Conservation (phyloP, 2,888 invertebrate species). For the Pterostichus madidus region DNA sequence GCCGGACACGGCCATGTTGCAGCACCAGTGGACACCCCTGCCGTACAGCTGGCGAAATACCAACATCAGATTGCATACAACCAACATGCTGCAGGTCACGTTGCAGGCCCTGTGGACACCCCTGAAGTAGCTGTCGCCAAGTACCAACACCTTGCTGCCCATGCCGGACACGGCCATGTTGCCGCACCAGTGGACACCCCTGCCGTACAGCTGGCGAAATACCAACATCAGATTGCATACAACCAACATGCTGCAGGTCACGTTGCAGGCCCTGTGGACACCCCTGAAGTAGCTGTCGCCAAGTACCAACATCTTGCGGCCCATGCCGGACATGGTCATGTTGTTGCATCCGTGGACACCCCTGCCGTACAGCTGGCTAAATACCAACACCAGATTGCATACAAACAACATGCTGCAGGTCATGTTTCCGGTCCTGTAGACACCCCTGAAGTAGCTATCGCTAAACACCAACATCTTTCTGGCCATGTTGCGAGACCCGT, state of each 20-base stretch:
- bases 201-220: constrained; percentile 31
- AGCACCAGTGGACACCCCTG: constrained; percentile 25
- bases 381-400: constrained; percentile 34
- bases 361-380: constrained; percentile 53
- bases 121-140: constrained; percentile 18
- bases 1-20: neutral
- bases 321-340: constrained; percentile 2
- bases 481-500: neutral
- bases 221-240: constrained; percentile 27
- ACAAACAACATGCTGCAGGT: constrained; percentile 17
- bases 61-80: constrained; percentile 29
- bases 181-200: constrained; percentile 30
- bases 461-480: constrained; percentile 50
- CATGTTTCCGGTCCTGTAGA: constrained; percentile 7
- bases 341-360: constrained; percentile 36
- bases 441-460: constrained; percentile 52
- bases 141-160: neutral
- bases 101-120: constrained; percentile 9
- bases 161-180: neutral
- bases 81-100: constrained; percentile 24
- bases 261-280: neutral
- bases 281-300: neutral
- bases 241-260: constrained; percentile 9
- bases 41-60: constrained; percentile 40
- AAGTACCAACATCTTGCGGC: neutral